phyloP scores from a whole-genome alignment of 1,140 invertebrate species.

The Drosophila tropicalis region DNA sequence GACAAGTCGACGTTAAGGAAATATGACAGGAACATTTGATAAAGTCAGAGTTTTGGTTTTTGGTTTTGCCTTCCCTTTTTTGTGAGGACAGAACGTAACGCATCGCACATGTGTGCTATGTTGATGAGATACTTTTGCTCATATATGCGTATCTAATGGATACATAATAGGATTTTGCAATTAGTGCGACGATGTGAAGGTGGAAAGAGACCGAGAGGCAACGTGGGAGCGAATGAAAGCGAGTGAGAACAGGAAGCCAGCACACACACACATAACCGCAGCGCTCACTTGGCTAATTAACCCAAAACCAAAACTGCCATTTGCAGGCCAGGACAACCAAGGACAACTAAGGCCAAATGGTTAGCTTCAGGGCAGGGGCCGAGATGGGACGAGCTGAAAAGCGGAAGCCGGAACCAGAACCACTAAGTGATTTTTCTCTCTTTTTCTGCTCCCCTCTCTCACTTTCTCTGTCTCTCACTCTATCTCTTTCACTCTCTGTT shows the following conservation, averaged over 20 bases:
- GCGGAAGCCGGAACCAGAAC: slow-evolving; percentile 47
- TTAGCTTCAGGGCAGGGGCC: neutral
- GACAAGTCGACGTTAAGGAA: slow-evolving; percentile 25
- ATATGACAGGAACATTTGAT: slow-evolving; percentile 34
- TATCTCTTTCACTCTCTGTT: neutral
- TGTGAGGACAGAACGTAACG: neutral
- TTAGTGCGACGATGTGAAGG: slow-evolving; percentile 52
- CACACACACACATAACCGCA: slow-evolving; percentile 63
- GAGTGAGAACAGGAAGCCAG: slow-evolving; percentile 32
- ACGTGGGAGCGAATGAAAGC: slow-evolving; percentile 7
- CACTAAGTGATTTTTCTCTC: slow-evolving; percentile 54
- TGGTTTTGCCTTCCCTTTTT: too few relatives aligned
- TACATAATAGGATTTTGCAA: slow-evolving; percentile 82
- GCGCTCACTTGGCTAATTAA: slow-evolving; percentile 75
- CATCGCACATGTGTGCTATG: slow-evolving; percentile 24
- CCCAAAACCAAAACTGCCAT: slow-evolving; percentile 73
- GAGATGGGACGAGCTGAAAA: slow-evolving; percentile 4
- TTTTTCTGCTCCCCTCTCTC: neutral
- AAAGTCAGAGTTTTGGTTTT: slow-evolving; percentile 23
- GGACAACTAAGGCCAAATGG: slow-evolving; percentile 27
- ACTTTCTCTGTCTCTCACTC: neutral
- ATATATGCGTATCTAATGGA: slow-evolving; percentile 76
- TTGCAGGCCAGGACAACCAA: slow-evolving; percentile 57
- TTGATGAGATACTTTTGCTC: slow-evolving; percentile 43
- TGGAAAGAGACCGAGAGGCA: slow-evolving; percentile 15